A percentile compares a stretch with the other conserved stretches of the same genome.
Evolutionary conservation across 2,113 vertebrate genomes (phyloP).

Genomic region (Collichthys lucidus): DNA sequence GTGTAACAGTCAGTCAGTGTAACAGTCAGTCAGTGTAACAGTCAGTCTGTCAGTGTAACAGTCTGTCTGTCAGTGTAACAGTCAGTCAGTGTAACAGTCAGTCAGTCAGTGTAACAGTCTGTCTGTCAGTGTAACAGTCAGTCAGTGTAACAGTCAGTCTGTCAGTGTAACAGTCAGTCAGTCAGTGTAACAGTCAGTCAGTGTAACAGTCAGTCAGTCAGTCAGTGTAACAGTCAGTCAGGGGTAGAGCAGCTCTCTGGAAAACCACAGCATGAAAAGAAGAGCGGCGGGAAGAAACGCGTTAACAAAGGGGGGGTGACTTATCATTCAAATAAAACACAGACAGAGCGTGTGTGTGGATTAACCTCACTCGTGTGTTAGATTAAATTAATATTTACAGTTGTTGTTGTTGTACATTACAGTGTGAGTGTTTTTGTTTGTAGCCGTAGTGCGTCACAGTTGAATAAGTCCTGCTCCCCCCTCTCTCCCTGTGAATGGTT

Average conservation of each 20-base stretch:
- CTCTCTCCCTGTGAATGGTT: conserved; percentile 67
- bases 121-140: too few species aligned
- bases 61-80: too few species aligned
- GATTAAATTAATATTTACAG: rapidly evolving
- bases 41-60: too few species aligned
- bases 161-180: too few species aligned
- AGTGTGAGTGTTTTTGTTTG: rapidly evolving
- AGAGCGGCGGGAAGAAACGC: conserved; percentile 23
- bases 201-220: background rate
- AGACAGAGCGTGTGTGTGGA: rapidly evolving
- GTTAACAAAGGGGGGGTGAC: conserved; percentile 57
- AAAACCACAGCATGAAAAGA: conserved; percentile 36
- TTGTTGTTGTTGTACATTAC: rapidly evolving
- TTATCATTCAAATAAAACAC: background rate
- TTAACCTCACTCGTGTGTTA: rapidly evolving
- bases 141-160: too few species aligned
- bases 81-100: too few species aligned
- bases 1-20: too few species aligned
- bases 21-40: too few species aligned
- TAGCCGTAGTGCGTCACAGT: background rate
- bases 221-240: background rate
- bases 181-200: too few species aligned
- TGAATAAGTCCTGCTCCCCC: background rate
- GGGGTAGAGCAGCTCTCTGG: conserved; percentile 6
- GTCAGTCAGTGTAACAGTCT: too few species aligned